These are phyloP conservation scores for Scaptomyza flava DNA, from an alignment of 2,888 invertebrate genomes.

Conservation along the genomic window DNA sequence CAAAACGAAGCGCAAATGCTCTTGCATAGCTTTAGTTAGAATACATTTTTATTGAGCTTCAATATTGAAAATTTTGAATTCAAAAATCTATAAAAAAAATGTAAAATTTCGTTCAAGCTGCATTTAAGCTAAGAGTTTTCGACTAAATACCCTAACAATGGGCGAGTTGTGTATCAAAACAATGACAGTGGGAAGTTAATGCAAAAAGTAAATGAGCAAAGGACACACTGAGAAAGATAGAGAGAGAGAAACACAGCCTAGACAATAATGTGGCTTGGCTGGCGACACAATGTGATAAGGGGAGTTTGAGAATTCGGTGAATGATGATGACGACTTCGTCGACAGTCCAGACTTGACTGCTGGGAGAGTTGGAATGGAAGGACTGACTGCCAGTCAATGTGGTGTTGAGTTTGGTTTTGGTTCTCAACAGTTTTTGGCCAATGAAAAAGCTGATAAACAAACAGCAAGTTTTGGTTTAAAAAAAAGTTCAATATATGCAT, in stretches of 20 bases:
- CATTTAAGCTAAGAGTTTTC: constrained; percentile 12
- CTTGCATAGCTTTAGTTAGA: constrained; percentile 6
- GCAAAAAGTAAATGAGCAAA: constrained; percentile 70
- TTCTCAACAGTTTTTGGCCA: not conserved
- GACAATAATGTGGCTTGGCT: constrained; percentile 21
- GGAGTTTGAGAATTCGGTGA: constrained; percentile 8
- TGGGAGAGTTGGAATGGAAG: too few relatives aligned
- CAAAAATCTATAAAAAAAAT: not conserved
- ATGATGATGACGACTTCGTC: constrained; percentile 37
- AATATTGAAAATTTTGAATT: not conserved
- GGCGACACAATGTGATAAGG: constrained; percentile 20
- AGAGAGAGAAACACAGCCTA: not conserved
- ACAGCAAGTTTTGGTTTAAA: constrained; percentile 25
- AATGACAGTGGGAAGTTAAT: constrained; percentile 72
- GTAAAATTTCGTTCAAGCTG: not conserved
- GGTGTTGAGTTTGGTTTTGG: constrained; percentile 21
- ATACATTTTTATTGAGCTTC: not conserved
- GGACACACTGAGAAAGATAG: not conserved
- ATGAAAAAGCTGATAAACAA: constrained; percentile 33
- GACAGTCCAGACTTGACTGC: constrained; percentile 15
- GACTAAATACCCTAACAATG: constrained; percentile 33
- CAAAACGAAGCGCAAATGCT: constrained; percentile 18
- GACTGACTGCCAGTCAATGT: constrained; percentile 1
- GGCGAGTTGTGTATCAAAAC: constrained; percentile 50
- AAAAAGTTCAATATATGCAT: constrained; percentile 47